Base-by-base conservation (phyloP, 2,797 vertebrate genomes). In the Intellagama lesueurii region DNA sequence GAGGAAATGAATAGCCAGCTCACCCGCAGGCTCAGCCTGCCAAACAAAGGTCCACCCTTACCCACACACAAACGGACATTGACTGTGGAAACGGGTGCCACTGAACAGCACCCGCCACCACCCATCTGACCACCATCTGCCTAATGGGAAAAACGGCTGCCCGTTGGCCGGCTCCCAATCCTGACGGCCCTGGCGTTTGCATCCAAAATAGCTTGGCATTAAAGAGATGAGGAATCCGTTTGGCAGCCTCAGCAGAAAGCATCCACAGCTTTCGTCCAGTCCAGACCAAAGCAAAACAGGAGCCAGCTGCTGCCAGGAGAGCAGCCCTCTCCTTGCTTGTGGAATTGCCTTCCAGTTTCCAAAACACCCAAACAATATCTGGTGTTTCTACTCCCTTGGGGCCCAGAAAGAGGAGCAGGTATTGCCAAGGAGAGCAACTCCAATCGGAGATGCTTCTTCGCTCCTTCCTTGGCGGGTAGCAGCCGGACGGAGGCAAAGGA, bases 261-360 rank as follows among this genome's bases (percentile, higher is more conserved):
- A 72, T 12, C 30, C 44, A 72, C n/a, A 17, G 19, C n/a, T 16
- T 47, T 81, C 9, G 11, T 52, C 47, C 49, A 73, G 9, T 44
- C 17, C 47, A 73, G 69, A 84, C 83, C 17, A 7, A 84, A 84
- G 69, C 47, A 72, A 84, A 83, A 72, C 82, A 84, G 30, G 66
- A 22, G 35, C 26, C 81, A 4, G 3, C 68, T 5, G 22, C 47
- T n/a, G 24, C 83, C 19, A 35, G n/a, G 30, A 30, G 52, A 84
- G 19, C 24, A 5, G 49, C 69, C 70, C 69, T 7, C 52, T 2
- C 72, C 7, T 73, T 26, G 64, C 44, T 66, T 1, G 69, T 83
- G 68, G 82, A 28, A 49, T 30, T 16, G 2, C 19, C 28, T 24
- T 11, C 17, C 68, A 12, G 0, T 73, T 73, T 52, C 47, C 47